Evolutionary conservation across 2,888 invertebrate genomes (phyloP).

Genomic region (Acronicta alni): DNA sequence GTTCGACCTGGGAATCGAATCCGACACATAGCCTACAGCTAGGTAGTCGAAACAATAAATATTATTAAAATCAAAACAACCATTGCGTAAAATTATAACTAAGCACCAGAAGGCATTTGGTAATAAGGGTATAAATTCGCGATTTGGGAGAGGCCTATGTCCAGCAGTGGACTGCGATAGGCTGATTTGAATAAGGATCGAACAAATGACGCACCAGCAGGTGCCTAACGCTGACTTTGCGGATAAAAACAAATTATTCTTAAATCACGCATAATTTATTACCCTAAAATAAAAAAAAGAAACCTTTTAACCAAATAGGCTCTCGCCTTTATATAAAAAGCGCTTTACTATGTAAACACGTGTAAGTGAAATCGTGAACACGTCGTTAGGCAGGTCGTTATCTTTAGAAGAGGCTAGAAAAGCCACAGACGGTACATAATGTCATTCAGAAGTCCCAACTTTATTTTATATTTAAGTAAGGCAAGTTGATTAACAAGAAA

Average conservation of each 20-base stretch:
- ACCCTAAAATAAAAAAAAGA: not conserved
- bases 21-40: too few relatives aligned
- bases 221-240: not conserved
- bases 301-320: slow-evolving; percentile 7
- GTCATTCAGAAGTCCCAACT: slow-evolving; percentile 3
- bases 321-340: slow-evolving; percentile 27
- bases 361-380: slow-evolving; percentile 30
- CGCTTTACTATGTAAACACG: slow-evolving; percentile 32
- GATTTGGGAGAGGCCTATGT: too few relatives aligned
- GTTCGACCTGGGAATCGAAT: too few relatives aligned
- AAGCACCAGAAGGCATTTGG: too few relatives aligned
- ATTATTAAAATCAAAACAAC: not conserved
- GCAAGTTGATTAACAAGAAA: too few relatives aligned
- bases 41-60: too few relatives aligned
- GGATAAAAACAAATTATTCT: not conserved
- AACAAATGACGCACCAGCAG: not conserved
- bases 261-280: slow-evolving; percentile 11
- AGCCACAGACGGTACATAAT: not conserved
- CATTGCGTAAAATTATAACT: too few relatives aligned
- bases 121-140: too few relatives aligned
- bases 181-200: not conserved
- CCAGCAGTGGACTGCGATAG: too few relatives aligned
- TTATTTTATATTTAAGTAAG: too few relatives aligned
- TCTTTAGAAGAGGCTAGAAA: slow-evolving; percentile 22
- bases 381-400: slow-evolving; percentile 41